Evolutionary conservation across 64 coral and sea anemone genomes (phyloP), one percentile per base, ranked within the genome.

Genomic region (Montipora sp.): DNA sequence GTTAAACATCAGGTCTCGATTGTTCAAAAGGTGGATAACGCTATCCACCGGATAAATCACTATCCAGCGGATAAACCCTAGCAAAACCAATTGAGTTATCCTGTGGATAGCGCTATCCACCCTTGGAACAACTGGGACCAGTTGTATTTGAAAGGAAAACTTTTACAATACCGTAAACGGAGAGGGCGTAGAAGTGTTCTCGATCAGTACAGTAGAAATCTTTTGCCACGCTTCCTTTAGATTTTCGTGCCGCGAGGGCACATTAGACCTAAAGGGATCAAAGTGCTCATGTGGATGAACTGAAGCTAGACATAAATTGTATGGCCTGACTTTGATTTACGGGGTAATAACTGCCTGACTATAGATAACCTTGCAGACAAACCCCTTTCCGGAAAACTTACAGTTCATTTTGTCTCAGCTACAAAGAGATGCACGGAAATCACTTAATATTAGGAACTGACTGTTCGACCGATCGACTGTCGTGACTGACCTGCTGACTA

Each of bases 131-230:
- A 36, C 36, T 36, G 36, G 36, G 36, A 0, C 36, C 36, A 36
- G 36, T 36, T 36, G 36, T 36, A 36, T 36, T 36, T 36, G 36
- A 36, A 36, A 36, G 36, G 36, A 36, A 36, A 36, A 36, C 36
- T 36, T 57, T 57, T 11, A 21, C 20, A 51, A 43, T 85, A 85
- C 82, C 82, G 47, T 71, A 8, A 85, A 72, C 49, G 82, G 82
- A 48, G 61, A 48, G 7, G 82, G 65, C 3, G 61, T 16, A 48
- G 63, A 59, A 5, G 15, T 50, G 65, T 85, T 85, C 63, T 85
- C 45, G 46, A 49, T 70, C 27, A 85, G 18, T 19, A 23, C 82
- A 18, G 61, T 2, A 50, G 82, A 85, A 48, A 85, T 85, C 7
- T 22, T 63, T 5, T 85, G 4, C 82, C 82, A 85, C 8, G 82